phyloP scores from a whole-genome alignment of 2,888 invertebrate genomes.

The Tiphia femorata region DNA sequence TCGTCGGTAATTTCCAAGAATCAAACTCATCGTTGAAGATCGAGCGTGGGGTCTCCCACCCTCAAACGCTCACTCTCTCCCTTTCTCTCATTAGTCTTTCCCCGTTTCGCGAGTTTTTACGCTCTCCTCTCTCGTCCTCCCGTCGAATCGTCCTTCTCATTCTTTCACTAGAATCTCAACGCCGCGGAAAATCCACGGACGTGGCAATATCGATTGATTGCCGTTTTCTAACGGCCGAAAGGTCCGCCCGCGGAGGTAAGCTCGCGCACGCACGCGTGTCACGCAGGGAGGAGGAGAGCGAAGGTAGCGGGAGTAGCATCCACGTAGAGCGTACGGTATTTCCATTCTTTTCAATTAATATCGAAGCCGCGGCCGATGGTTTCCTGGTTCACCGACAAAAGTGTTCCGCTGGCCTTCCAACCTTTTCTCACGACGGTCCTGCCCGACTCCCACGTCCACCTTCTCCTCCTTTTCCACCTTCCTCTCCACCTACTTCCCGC shows the following conservation, averaged over 20 bases:
- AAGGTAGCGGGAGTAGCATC: no score
- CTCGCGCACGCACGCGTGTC: no score
- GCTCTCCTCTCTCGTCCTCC: background rate
- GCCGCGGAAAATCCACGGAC: slow-evolving; percentile 1
- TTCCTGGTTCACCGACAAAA: background rate
- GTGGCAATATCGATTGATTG: slow-evolving; percentile 1
- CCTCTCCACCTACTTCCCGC: background rate
- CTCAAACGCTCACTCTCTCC: background rate
- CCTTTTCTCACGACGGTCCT: no score
- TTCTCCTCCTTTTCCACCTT: background rate
- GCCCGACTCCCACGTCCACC: no score
- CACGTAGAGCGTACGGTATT: no score
- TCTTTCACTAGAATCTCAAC: background rate
- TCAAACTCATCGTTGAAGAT: slow-evolving; percentile 25
- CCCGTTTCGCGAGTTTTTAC: no score
- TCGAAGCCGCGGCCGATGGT: background rate
- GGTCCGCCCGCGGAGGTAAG: no score
- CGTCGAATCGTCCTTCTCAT: background rate
- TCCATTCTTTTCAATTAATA: background rate
- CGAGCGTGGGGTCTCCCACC: slow-evolving; percentile 9
- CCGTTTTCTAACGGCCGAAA: slow-evolving; percentile 1
- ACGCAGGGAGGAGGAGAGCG: no score
- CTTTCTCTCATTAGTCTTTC: background rate
- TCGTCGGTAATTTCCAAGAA: slow-evolving; percentile 26
- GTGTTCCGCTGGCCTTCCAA: no score